Conservation (phyloP, 2,888 invertebrate genomes). For the Buathra laborator region DNA sequence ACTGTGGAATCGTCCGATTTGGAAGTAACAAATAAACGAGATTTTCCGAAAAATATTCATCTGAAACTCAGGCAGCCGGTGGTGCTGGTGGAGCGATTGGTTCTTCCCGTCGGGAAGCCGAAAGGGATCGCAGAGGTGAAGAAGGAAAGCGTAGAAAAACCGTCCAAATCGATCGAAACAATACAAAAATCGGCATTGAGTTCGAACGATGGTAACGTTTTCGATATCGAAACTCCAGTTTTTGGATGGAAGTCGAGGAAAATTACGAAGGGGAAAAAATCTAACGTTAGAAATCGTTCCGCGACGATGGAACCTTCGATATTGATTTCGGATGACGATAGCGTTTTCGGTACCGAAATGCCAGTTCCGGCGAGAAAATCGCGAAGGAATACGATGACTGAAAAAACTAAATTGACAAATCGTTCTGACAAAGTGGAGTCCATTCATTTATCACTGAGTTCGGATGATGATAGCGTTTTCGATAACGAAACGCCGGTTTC, state of each 20-base stretch:
- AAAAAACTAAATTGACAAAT: background rate
- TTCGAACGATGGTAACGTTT: background rate
- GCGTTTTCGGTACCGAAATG: background rate
- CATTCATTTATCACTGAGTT: background rate
- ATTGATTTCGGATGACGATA: background rate
- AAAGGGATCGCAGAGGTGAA: background rate
- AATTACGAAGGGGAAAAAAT: background rate
- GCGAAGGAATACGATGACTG: background rate
- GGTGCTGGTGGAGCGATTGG: conserved; percentile 47
- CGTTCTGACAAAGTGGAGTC: background rate
- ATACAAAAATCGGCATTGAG: background rate
- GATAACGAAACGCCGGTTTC: background rate
- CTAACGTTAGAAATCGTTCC: background rate
- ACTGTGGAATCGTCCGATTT: background rate
- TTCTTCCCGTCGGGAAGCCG: background rate
- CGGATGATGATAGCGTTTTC: background rate
- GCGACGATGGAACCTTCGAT: background rate
- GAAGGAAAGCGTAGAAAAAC: background rate
- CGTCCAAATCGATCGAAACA: background rate
- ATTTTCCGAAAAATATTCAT: background rate
- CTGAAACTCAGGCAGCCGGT: conserved; percentile 8
- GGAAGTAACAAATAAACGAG: background rate
- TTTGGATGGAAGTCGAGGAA: background rate
- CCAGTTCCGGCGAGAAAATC: background rate
- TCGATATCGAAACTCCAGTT: background rate